Base-by-base conservation (phyloP, 2,888 invertebrate genomes). In the Heteropelma amictum region DNA sequence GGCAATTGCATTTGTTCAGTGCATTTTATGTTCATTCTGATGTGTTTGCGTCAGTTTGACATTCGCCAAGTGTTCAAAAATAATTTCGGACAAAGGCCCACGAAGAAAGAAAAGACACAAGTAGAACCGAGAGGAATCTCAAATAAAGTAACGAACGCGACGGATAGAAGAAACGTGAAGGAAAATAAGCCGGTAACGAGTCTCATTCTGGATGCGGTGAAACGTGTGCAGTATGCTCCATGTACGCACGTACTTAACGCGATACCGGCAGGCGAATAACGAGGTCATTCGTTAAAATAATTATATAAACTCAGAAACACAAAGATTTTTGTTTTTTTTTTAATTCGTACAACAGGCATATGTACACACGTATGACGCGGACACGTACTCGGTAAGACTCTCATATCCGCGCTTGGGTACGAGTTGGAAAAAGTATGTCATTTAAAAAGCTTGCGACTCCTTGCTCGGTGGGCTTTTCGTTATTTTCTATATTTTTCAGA, bases 281-380 rank as follows among this genome's bases (percentile, higher is more conserved):
- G 72, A 72, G 65, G 60, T 65, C 65, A 65, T 72, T 72, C 60
- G 53, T 65, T 61, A 65, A 54, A 67, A 54, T 67, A 54, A 67
- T 67, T 67, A 56, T 54, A 33, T 45, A 67, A 45, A 67, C 54
- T 53, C 19, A 45, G 45, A 54, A 54, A 45, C 42, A 33, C 65
- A 45, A 45, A 67, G 33, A 12, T 21, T 6, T 21, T 47, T 33
- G n/a, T 33, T n/a, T 54, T 67, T 12, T 61, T 42, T 65, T 42
- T 33, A 21, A 12, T 54, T n/a, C 38, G 12, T n/a, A 21, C 26
- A 8, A 30, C 3, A 5, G 35, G 2, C 14, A 14, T 12, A 30
- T 2, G 4, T 33, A 49, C 17, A 17, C 21, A 51, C 14, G 10
- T 6, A 54, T 7, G 7, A 17, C 21, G 38, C 14, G 10, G 3